phyloP scores from a whole-genome alignment of 2,797 vertebrate species.

The Spatula versicolor region DNA sequence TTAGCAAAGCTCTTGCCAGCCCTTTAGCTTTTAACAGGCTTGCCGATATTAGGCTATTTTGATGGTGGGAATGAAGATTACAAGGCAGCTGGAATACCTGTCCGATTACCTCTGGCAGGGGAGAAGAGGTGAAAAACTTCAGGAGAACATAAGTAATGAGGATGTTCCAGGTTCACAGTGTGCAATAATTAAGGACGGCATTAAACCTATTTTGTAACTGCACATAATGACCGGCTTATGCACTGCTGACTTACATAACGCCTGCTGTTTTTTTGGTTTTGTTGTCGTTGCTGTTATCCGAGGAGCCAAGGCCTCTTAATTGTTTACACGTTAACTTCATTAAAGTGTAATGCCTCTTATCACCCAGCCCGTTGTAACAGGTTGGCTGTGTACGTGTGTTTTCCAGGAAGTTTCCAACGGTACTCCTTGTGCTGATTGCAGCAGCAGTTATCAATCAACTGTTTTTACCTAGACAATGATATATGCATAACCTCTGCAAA shows the following conservation, averaged over 20 bases:
- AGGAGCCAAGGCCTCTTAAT: background rate
- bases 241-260: background rate
- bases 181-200: background rate
- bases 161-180: background rate
- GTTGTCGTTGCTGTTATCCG: background rate
- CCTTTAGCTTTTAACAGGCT: background rate
- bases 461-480: background rate
- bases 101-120: background rate
- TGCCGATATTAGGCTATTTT: background rate
- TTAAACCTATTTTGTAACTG: background rate
- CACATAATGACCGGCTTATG: background rate
- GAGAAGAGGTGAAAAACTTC: background rate
- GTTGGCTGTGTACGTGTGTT: background rate
- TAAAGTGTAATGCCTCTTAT: background rate
- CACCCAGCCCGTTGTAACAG: background rate
- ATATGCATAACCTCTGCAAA: background rate
- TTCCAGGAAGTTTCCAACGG: constrained; percentile 15
- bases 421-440: background rate
- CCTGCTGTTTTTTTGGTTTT: background rate
- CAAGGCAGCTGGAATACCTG: background rate
- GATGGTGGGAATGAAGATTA: background rate
- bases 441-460: background rate
- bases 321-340: background rate
- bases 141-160: background rate
- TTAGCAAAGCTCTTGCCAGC: background rate